phyloP scores from a whole-genome alignment of 2,113 vertebrate species.

The Ophthalmolycus amberensis region DNA sequence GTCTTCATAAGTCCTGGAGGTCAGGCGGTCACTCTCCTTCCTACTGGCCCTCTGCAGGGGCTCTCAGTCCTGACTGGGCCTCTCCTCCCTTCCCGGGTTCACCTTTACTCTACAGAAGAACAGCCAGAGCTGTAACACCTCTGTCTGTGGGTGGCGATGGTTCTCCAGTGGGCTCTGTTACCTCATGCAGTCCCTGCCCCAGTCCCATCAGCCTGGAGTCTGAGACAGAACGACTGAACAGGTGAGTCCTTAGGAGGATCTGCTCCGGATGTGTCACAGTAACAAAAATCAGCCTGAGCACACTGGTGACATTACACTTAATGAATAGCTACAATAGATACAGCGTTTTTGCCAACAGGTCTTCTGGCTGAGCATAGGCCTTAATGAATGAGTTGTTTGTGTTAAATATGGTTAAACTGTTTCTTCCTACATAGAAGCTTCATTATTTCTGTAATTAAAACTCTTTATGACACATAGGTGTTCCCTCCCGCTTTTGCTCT shows the following conservation, averaged over 20 bases:
- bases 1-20: slow-evolving; percentile 82
- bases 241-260: slow-evolving; percentile 62
- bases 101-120: slow-evolving; percentile 76
- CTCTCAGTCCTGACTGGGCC: slow-evolving; percentile 74
- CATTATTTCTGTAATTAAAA: neutral
- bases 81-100: slow-evolving; percentile 80
- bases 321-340: neutral
- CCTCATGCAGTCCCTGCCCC: slow-evolving; percentile 55
- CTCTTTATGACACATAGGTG: neutral
- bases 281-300: neutral
- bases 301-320: neutral
- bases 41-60: slow-evolving; percentile 57
- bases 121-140: slow-evolving; percentile 50
- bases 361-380: neutral
- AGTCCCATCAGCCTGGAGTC: slow-evolving; percentile 68
- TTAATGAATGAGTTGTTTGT: too few relatives aligned
- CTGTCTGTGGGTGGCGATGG: slow-evolving; percentile 56
- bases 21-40: slow-evolving; percentile 63
- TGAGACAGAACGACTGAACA: slow-evolving; percentile 81
- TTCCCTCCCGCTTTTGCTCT: neutral
- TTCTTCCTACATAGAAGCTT: neutral
- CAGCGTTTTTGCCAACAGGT: neutral
- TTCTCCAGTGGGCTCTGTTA: slow-evolving; percentile 66
- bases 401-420: neutral
- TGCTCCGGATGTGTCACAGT: neutral